phyloP scores from a whole-genome alignment of 92 coral and sea anemone species.

The Hydrozoanthus gracilis region DNA sequence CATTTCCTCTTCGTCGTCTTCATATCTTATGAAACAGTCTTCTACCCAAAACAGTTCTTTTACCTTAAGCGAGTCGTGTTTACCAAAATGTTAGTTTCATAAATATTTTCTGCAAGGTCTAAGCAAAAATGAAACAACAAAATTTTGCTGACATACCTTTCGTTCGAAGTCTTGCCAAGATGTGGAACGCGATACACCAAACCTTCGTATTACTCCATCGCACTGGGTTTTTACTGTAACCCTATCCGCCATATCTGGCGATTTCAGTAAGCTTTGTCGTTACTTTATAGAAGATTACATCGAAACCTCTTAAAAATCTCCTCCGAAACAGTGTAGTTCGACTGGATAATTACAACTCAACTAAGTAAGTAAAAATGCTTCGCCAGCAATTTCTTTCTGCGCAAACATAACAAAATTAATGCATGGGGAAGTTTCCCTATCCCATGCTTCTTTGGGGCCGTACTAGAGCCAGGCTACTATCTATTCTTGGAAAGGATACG shows the following conservation, averaged over 20 bases:
- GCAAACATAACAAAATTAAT: too few relatives aligned
- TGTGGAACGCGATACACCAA: neutral
- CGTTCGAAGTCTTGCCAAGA: conserved; percentile 4
- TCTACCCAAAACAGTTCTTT: neutral
- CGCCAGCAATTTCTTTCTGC: too few relatives aligned
- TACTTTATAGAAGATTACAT: neutral
- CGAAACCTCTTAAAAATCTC: neutral
- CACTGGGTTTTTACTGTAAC: neutral
- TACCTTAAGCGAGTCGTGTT: neutral
- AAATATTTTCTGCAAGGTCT: neutral
- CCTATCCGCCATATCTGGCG: conserved; percentile 1
- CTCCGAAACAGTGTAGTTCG: too few relatives aligned
- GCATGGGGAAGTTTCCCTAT: too few relatives aligned
- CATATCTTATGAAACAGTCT: neutral
- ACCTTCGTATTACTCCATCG: neutral
- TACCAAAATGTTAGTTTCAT: neutral
- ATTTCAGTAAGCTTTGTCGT: neutral
- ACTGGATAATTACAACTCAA: too few relatives aligned
- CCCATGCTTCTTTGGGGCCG: too few relatives aligned
- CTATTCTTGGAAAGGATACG: too few relatives aligned
- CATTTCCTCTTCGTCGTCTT: conserved; percentile 9
- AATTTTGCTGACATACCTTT: neutral
- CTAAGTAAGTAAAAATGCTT: too few relatives aligned
- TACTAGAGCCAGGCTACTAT: too few relatives aligned
- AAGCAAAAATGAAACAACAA: neutral